Percentiles rank a stretch among this genome's conserved stretches.
Evolutionary conservation across 2,113 vertebrate genomes (phyloP).

Genomic region (Oreamnos americanus): DNA sequence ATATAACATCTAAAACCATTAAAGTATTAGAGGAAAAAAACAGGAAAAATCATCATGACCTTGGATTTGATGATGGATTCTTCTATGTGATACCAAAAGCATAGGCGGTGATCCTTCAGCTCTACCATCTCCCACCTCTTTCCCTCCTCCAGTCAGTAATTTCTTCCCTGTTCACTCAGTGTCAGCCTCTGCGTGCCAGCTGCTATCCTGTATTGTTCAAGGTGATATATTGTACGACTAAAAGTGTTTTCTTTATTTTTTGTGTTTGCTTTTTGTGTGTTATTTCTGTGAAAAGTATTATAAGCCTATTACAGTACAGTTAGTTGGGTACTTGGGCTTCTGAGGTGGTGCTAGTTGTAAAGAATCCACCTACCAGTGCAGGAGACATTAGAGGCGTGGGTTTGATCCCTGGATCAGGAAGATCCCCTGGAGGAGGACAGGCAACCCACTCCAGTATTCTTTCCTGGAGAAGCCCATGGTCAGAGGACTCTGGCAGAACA

Average conservation of each 20-base stretch:
- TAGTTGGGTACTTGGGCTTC: neutral
- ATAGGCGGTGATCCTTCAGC: neutral
- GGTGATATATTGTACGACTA: neutral
- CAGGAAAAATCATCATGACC: neutral
- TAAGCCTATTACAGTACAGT: neutral
- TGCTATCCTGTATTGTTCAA: neutral
- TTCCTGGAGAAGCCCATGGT: neutral
- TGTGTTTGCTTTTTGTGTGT: neutral
- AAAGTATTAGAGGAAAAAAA: neutral
- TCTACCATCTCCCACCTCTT: neutral
- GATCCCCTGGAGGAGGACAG: neutral
- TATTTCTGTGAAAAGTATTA: neutral
- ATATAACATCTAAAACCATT: neutral
- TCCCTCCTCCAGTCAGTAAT: neutral
- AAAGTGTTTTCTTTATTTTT: neutral
- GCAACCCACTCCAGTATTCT: neutral
- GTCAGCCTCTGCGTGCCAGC: neutral
- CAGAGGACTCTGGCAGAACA: neutral
- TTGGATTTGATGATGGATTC: neutral
- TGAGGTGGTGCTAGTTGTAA: neutral
- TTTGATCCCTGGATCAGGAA: neutral
- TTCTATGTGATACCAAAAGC: neutral
- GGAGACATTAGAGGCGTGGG: rapidly evolving
- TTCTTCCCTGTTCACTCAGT: neutral
- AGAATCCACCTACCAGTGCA: neutral